Evolutionary conservation across 2,113 vertebrate genomes (phyloP).

Genomic region (Tinamus guttatus): DNA sequence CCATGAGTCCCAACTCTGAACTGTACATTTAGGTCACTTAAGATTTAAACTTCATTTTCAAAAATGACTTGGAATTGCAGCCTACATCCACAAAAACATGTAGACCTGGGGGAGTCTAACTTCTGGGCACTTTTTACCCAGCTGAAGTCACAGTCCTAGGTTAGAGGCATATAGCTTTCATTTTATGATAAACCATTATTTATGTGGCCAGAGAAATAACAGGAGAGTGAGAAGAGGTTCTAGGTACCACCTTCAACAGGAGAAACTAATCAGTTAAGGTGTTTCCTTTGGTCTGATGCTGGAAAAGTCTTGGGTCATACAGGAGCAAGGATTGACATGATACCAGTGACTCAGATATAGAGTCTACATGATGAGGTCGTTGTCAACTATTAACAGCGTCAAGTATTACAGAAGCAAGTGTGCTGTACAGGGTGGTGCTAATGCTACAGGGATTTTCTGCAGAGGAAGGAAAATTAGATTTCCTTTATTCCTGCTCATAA

Average conservation of each 20-base stretch:
- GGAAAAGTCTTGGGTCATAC: not conserved
- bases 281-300: not conserved
- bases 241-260: accelerated
- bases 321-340: accelerated
- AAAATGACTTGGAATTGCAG: not conserved
- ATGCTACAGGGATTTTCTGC: not conserved
- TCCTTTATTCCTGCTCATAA: not conserved
- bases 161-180: not conserved
- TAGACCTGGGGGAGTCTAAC: not conserved
- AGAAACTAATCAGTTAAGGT: not conserved
- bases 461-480: not conserved
- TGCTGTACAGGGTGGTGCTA: not conserved
- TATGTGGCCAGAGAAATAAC: not conserved
- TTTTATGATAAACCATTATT: not conserved
- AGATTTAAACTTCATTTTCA: not conserved
- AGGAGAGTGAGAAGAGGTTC: not conserved
- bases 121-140: not conserved
- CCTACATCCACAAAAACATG: not conserved
- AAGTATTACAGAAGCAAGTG: not conserved
- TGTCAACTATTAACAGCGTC: not conserved
- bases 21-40: not conserved
- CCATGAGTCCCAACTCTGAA: not conserved
- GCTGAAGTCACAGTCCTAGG: not conserved
- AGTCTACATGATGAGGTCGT: not conserved
- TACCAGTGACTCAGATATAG: not conserved